These are phyloP conservation scores for Neotoxoptera formosana DNA, from an alignment of 1,140 invertebrate species.

Conservation along the genomic window DNA sequence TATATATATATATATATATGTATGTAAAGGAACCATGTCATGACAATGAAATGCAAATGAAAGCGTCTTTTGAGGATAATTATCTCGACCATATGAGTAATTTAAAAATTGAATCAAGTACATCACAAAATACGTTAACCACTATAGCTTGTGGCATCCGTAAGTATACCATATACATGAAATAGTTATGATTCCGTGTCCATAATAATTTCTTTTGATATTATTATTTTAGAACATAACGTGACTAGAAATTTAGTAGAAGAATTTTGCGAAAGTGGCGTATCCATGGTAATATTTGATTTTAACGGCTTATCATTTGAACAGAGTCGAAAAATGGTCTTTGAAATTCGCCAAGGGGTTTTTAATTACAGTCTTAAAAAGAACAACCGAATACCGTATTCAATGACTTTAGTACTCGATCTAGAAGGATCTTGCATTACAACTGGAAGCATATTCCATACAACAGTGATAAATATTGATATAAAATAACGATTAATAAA, in stretches of 20 bases:
- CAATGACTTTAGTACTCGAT: slow-evolving; percentile 9
- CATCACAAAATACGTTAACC: slow-evolving; percentile 11
- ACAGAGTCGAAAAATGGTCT: slow-evolving; percentile 26
- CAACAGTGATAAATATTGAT: background rate
- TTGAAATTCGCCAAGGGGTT: slow-evolving; percentile 33
- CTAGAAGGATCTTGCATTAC: background rate
- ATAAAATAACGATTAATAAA: background rate
- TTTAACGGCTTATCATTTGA: background rate
- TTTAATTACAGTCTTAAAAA: slow-evolving; percentile 42
- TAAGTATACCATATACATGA: background rate
- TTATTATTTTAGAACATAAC: background rate
- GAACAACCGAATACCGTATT: slow-evolving; percentile 1
- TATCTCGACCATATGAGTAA: slow-evolving; percentile 33
- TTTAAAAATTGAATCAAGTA: background rate
- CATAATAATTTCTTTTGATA: background rate
- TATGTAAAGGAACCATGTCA: background rate
- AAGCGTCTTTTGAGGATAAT: background rate
- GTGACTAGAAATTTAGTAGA: background rate
- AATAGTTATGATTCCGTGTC: background rate
- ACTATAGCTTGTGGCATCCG: slow-evolving; percentile 30
- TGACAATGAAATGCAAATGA: background rate
- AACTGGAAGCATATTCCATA: background rate
- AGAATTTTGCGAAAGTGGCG: slow-evolving; percentile 9
- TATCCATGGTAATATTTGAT: background rate
- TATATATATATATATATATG: no score